Percentiles rank a stretch among this genome's conserved stretches.
These are phyloP conservation scores for Rhogogaster chlorosoma DNA, from an alignment of 2,888 invertebrate species.

Conservation along the genomic window DNA sequence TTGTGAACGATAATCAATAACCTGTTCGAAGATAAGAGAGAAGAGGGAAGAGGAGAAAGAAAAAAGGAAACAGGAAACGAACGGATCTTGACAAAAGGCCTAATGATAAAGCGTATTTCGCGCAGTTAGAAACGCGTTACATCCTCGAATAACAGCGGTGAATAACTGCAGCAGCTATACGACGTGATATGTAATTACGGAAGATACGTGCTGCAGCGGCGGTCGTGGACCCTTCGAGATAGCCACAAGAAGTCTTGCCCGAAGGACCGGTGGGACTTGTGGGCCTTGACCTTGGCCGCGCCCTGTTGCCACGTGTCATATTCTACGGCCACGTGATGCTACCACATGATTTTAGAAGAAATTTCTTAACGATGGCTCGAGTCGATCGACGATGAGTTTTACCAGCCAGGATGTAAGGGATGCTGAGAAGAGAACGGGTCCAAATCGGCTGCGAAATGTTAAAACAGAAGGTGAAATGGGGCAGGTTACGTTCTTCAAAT, in stretches of 20 bases:
- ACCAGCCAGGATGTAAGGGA: background rate
- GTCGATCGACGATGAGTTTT: background rate
- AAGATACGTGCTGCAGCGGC: constrained; percentile 42
- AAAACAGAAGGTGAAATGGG: background rate
- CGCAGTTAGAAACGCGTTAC: constrained; percentile 6
- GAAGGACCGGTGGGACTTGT: constrained; percentile 47
- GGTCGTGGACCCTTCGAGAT: constrained; percentile 49
- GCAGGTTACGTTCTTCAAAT: too few relatives aligned
- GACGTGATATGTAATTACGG: constrained; percentile 47
- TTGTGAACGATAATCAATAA: too few relatives aligned
- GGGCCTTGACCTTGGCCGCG: constrained; percentile 48
- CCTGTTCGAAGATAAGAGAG: too few relatives aligned
- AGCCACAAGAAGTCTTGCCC: constrained; percentile 39
- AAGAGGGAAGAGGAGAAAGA: too few relatives aligned
- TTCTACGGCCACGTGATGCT: constrained; percentile 5
- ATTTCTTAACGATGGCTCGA: background rate
- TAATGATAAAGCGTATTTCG: constrained; percentile 1
- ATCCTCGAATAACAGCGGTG: background rate
- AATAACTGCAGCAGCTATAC: constrained; percentile 15
- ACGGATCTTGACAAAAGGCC: background rate
- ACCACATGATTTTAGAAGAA: background rate
- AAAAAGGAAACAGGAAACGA: too few relatives aligned
- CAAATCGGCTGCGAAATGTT: background rate
- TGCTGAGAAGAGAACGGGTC: background rate
- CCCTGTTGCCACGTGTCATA: constrained; percentile 52